These are phyloP conservation scores for Phrynocephalus versicolor DNA, from an alignment of 2,113 vertebrate species.

Conservation along the genomic window DNA sequence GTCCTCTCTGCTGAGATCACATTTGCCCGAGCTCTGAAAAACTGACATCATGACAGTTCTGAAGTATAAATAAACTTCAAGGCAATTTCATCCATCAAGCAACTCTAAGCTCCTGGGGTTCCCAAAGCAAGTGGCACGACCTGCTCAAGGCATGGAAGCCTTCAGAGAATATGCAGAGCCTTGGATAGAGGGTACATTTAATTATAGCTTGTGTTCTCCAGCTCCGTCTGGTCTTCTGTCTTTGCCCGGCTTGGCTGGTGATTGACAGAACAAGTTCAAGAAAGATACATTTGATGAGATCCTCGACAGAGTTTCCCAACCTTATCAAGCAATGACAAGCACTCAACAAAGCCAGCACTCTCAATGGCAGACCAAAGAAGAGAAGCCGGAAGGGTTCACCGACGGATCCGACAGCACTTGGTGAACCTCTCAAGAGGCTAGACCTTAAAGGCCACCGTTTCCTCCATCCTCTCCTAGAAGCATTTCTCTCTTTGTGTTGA, in stretches of 20 bases:
- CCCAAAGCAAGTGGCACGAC: slow-evolving; percentile 53
- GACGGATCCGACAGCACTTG: too few species aligned
- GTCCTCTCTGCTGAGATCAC: background rate
- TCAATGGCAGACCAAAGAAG: background rate
- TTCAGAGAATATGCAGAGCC: slow-evolving; percentile 11
- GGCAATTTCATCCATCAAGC: slow-evolving; percentile 48
- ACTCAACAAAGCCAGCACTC: fast-evolving
- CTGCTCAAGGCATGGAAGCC: slow-evolving; percentile 4
- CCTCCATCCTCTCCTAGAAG: background rate
- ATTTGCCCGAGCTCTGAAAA: slow-evolving; percentile 1
- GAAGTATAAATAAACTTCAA: slow-evolving; percentile 45
- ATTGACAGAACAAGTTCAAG: slow-evolving; percentile 6
- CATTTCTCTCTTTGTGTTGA: too few species aligned
- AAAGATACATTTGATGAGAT: background rate
- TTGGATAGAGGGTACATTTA: slow-evolving; percentile 16
- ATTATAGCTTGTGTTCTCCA: fast-evolving
- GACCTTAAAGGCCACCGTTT: background rate
- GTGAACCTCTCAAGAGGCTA: background rate
- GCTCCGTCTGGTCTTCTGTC: background rate
- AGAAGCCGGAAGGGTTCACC: background rate
- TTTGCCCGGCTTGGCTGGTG: slow-evolving; percentile 21
- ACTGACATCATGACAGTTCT: slow-evolving; percentile 42
- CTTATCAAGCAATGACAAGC: background rate
- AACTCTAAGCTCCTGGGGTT: slow-evolving; percentile 49
- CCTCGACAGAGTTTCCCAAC: background rate